Conservation (phyloP, 64 coral and sea anemone species). For the Montipora capricornis region DNA sequence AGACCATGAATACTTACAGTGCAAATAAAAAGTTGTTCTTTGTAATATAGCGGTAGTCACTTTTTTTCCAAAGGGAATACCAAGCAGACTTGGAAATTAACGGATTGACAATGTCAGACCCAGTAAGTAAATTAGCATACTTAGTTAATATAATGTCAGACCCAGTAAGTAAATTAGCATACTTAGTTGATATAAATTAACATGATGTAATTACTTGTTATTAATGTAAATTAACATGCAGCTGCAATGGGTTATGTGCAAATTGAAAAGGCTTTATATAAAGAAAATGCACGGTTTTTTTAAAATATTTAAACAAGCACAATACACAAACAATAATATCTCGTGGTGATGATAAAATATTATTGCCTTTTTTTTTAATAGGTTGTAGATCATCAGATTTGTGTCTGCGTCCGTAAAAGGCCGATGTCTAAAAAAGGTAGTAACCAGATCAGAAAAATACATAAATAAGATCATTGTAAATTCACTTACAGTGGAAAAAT, state of each 20-base stretch:
- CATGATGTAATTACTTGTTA: too few relatives aligned
- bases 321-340: too few relatives aligned
- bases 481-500: too few relatives aligned
- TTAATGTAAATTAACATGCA: too few relatives aligned
- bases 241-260: background rate
- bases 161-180: too few relatives aligned
- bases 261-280: background rate
- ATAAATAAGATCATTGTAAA: too few relatives aligned
- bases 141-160: too few relatives aligned
- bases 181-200: too few relatives aligned
- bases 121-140: background rate
- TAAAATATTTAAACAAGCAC: background rate
- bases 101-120: slow-evolving; percentile 84
- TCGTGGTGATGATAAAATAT: too few relatives aligned
- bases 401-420: slow-evolving; percentile 97
- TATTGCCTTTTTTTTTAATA: background rate
- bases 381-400: slow-evolving; percentile 96
- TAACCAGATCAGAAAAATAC: background rate
- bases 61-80: slow-evolving; percentile 70
- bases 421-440: slow-evolving; percentile 97
- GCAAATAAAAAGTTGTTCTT: background rate
- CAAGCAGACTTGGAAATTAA: slow-evolving; percentile 88
- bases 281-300: too few relatives aligned
- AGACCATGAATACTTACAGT: too few relatives aligned
- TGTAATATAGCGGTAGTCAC: background rate